Evolutionary conservation across 1,140 invertebrate species (phyloP).

Genomic region (Ceratosolen solmsi): DNA sequence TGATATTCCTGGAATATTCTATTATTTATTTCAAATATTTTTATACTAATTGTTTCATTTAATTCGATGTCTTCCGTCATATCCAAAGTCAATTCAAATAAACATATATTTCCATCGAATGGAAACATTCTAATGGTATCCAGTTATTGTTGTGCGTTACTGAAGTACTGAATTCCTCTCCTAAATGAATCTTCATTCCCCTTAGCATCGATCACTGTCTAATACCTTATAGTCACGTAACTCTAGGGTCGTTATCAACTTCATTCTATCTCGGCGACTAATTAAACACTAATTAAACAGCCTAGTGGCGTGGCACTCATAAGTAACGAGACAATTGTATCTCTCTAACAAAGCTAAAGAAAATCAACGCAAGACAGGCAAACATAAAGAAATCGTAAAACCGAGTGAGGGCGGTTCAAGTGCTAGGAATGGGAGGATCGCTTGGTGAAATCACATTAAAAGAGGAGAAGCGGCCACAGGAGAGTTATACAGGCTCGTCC

Average conservation of each 20-base stretch:
- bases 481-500: background rate
- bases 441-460: background rate
- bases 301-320: background rate
- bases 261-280: background rate
- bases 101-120: too few species aligned
- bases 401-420: background rate
- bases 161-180: too few species aligned
- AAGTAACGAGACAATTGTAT: background rate
- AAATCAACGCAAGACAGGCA: background rate
- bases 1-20: too few species aligned
- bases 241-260: background rate
- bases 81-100: too few species aligned
- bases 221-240: background rate
- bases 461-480: background rate
- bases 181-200: background rate
- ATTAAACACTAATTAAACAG: slow-evolving; percentile 6
- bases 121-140: too few species aligned
- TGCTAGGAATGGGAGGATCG: background rate
- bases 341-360: background rate
- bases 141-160: too few species aligned
- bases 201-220: background rate
- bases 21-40: too few species aligned
- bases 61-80: too few species aligned
- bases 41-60: too few species aligned
- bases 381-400: background rate